Evolutionary conservation across 2,888 invertebrate genomes (phyloP).

Genomic region (Scaptomyza caliginosa): DNA sequence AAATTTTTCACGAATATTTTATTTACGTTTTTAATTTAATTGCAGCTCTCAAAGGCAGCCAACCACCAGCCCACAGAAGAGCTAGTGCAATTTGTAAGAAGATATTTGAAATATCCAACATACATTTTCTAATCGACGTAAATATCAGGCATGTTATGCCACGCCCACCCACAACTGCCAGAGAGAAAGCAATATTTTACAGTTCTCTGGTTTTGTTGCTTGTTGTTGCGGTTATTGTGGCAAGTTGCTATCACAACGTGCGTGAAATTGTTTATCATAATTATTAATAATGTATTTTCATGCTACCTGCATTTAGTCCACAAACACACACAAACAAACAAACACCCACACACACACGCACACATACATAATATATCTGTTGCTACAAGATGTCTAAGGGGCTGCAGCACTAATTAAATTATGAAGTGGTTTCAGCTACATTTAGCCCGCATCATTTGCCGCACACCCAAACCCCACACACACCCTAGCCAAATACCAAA

Average conservation of each 20-base stretch:
- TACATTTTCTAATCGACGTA: not conserved
- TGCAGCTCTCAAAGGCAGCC: slow-evolving; percentile 4
- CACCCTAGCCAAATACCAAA: not conserved
- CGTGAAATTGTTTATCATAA: slow-evolving; percentile 64
- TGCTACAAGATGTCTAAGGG: slow-evolving; percentile 38
- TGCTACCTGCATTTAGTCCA: slow-evolving; percentile 21
- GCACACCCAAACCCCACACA: not conserved
- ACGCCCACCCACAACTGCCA: not conserved
- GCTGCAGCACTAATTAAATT: slow-evolving; percentile 72
- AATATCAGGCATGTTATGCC: slow-evolving; percentile 5
- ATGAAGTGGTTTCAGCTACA: slow-evolving; percentile 73
- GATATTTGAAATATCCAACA: not conserved
- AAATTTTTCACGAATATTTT: slow-evolving; percentile 37
- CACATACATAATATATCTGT: not conserved
- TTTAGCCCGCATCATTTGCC: slow-evolving; percentile 37
- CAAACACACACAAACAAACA: slow-evolving; percentile 9
- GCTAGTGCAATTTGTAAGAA: slow-evolving; percentile 19
- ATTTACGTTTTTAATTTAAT: slow-evolving; percentile 47
- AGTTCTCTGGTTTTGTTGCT: not conserved
- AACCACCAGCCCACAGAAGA: not conserved
- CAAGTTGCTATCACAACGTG: slow-evolving; percentile 49
- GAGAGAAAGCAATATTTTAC: slow-evolving; percentile 4
- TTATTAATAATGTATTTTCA: slow-evolving; percentile 57
- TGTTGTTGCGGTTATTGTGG: slow-evolving; percentile 17
- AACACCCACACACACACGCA: slow-evolving; percentile 2